Percentiles rank a stretch among this genome's conserved stretches.
phyloP scores from a whole-genome alignment of 2,888 invertebrate species.

The Acrobasis suavella region DNA sequence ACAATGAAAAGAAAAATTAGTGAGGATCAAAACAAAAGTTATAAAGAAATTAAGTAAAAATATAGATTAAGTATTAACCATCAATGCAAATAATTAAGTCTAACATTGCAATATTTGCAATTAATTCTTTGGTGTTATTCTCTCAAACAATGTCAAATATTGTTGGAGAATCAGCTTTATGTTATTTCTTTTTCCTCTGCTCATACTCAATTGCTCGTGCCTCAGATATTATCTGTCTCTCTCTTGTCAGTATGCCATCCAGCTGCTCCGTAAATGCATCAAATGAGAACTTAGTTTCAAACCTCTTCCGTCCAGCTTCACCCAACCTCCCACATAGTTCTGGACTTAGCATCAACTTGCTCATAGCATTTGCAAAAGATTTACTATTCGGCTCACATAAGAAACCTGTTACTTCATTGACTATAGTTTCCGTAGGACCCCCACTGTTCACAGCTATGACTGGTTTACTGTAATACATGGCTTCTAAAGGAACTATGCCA shows the following conservation, averaged over 20 bases:
- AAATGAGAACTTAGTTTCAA: constrained; percentile 92
- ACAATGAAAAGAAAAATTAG: background rate
- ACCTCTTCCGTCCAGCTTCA: constrained; percentile 87
- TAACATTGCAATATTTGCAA: too few relatives aligned
- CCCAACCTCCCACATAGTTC: constrained; percentile 87
- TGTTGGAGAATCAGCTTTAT: constrained; percentile 65
- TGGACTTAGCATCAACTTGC: constrained; percentile 84
- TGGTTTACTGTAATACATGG: constrained; percentile 96
- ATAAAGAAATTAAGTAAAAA: background rate
- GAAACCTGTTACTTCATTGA: constrained; percentile 90
- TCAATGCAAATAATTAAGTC: background rate
- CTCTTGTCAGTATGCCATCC: constrained; percentile 77
- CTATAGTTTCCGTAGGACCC: constrained; percentile 96
- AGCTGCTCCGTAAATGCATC: constrained; percentile 88
- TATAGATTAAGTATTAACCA: background rate
- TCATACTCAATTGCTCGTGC: constrained; percentile 67
- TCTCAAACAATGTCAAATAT: constrained; percentile 78
- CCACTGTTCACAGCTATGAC: constrained; percentile 98
- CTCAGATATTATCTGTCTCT: constrained; percentile 70
- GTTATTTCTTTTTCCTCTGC: constrained; percentile 70
- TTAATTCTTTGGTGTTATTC: constrained; percentile 41
- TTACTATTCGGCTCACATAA: constrained; percentile 87
- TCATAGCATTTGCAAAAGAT: constrained; percentile 90
- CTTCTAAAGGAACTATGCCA: constrained; percentile 99
- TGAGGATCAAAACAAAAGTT: background rate